Evolutionary conservation across 2,888 invertebrate species (phyloP), one percentile per base, ranked within the genome.

Genomic region (Palloptera scutellata): DNA sequence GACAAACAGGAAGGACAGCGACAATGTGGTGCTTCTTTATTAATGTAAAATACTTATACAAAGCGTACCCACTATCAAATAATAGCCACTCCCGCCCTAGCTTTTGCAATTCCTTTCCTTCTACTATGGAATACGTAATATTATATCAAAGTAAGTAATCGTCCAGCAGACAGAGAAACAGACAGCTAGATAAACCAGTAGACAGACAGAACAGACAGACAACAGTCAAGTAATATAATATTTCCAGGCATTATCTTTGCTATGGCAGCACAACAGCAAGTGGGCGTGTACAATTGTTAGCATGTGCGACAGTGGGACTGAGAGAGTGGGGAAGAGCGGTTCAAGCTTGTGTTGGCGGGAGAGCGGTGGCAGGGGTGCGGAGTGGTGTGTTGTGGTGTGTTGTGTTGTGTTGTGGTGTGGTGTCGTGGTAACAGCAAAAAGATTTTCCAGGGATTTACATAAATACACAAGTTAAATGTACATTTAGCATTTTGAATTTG

Each of bases 381-480:
- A 30, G 30, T n/a, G n/a, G n/a, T n/a, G n/a, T n/a, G 2, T 58
- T 10, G 20, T 17, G 17, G 59, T 55, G 52, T 57, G 53, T 67
- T 9, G 52, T 10, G 20, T 17, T 13, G 59, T 55, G 52, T 57
- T 48, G 70, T 9, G 52, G 48, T 42, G 20, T 66, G 55, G 58
- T 68, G 68, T n/a, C n/a, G 66, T 70, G 67, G 62, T 67, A 65
- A 69, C 67, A 71, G 67, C 67, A 75, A 76, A 80, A 77, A 77
- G 77, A 78, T 80, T 81, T 81, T 74, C 73, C 71, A 75, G 71
- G 75, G 79, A 81, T 81, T 81, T 81, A 77, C 81, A 81, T 81
- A 81, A 79, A 78, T 77, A 79, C 79, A 80, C 79, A 79, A 79
- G 78, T 77, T 78, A 78, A 81, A 78, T 78, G 80, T 77, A 79